Conservation (phyloP, 2,888 invertebrate species). For the Myopa tessellatipennis region DNA sequence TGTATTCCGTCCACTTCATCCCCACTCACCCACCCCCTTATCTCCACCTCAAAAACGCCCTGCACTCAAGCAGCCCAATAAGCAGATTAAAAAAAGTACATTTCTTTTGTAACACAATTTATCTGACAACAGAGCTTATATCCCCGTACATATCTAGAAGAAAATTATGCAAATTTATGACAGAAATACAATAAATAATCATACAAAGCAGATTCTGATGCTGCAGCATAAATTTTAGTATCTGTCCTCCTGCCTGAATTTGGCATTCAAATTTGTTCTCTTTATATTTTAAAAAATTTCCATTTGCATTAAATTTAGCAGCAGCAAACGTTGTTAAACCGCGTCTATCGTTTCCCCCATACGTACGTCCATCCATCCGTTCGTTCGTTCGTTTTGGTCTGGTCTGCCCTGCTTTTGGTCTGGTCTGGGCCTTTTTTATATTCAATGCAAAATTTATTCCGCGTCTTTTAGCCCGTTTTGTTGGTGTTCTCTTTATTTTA, state of each 20-base stretch:
- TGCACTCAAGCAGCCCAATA: no score
- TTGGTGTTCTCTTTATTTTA: slow-evolving; percentile 3
- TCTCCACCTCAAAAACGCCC: no score
- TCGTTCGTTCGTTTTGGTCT: slow-evolving; percentile 20
- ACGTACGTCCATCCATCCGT: neutral
- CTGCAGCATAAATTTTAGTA: slow-evolving; percentile 24
- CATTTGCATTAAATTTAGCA: slow-evolving; percentile 32
- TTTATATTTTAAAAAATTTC: slow-evolving; percentile 23
- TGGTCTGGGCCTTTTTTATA: slow-evolving; percentile 2
- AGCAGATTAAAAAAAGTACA: no score
- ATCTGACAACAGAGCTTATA: neutral
- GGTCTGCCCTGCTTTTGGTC: neutral
- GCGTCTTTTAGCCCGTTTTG: slow-evolving; percentile 12
- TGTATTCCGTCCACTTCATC: no score
- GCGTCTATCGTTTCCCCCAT: no score
- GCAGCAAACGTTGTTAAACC: slow-evolving; percentile 34
- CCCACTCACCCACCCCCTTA: no score
- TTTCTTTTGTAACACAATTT: neutral
- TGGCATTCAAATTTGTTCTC: slow-evolving; percentile 20
- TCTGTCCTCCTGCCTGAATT: neutral
- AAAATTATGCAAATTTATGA: slow-evolving; percentile 11
- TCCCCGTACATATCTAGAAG: neutral
- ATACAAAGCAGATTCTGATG: slow-evolving; percentile 7
- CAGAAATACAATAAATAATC: neutral
- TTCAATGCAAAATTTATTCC: slow-evolving; percentile 29